Conservation (phyloP, 2,797 vertebrate genomes). For the Brachyalestes nurse region DNA sequence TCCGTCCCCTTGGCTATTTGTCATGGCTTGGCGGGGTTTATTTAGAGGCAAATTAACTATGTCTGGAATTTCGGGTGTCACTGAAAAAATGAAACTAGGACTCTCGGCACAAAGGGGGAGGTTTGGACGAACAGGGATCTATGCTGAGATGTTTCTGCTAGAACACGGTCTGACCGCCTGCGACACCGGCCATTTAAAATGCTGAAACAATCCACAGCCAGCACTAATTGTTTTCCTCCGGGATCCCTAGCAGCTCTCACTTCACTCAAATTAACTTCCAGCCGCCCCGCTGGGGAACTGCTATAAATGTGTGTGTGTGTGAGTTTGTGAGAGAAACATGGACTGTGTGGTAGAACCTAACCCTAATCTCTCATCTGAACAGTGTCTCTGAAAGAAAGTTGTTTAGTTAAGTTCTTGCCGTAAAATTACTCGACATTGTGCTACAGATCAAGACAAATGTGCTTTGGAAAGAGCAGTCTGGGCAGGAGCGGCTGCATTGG, state of each 20-base stretch:
- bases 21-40: conserved; percentile 84
- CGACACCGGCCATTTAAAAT: conserved; percentile 51
- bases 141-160: conserved; percentile 56
- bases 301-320: conserved; percentile 9
- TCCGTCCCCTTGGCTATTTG: conserved; percentile 78
- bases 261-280: conserved; percentile 14
- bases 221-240: conserved; percentile 40
- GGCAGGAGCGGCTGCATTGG: conserved; percentile 18
- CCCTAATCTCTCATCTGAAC: neutral
- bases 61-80: conserved; percentile 81
- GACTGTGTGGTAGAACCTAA: conserved; percentile 8
- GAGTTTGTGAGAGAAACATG: neutral
- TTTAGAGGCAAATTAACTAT: conserved; percentile 85
- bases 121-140: conserved; percentile 52
- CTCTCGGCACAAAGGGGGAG: conserved; percentile 64
- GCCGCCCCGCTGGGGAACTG: conserved; percentile 12
- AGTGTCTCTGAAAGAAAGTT: neutral
- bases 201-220: conserved; percentile 28
- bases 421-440: conserved; percentile 9
- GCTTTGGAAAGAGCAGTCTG: conserved; percentile 24
- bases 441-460: neutral
- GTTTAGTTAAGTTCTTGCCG: neutral
- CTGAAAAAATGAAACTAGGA: conserved; percentile 66
- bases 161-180: conserved; percentile 53
- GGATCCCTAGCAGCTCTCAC: conserved; percentile 17